Conservation (phyloP, 2,113 vertebrate species). For the Cephalopterus ornatus region DNA sequence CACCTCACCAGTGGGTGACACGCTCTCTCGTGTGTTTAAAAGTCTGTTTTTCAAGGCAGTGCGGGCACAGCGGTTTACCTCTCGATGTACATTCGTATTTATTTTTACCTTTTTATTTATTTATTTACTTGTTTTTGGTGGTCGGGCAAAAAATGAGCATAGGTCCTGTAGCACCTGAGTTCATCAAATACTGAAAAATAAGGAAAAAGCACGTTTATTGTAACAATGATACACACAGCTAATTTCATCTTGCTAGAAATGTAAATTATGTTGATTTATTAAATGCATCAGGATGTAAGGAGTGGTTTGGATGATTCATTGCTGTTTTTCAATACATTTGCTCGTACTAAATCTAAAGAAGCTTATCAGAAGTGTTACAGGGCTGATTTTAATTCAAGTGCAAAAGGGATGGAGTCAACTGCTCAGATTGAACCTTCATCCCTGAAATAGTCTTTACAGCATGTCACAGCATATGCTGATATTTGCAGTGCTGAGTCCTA, state of each 20-base stretch:
- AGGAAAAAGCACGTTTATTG: neutral
- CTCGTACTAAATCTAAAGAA: neutral
- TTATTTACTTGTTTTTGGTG: neutral
- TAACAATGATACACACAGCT: neutral
- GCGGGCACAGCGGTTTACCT: rapidly evolving
- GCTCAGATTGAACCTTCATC: neutral
- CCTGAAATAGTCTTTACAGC: neutral
- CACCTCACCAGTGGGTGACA: neutral
- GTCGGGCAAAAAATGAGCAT: neutral
- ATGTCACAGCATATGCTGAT: neutral
- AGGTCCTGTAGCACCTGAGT: neutral
- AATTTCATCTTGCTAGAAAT: neutral
- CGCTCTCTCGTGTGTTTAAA: neutral
- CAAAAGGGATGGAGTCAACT: neutral
- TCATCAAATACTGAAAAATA: neutral
- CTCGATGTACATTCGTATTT: neutral
- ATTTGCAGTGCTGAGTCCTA: neutral
- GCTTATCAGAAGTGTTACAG: neutral
- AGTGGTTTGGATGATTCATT: neutral
- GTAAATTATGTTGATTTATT: neutral
- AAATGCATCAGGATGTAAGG: neutral
- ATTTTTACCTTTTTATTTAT: neutral
- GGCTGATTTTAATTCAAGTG: neutral
- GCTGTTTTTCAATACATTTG: neutral
- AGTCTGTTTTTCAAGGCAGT: neutral